Conservation (phyloP, 2,797 vertebrate genomes). For the Pseudopleuronectes americanus region DNA sequence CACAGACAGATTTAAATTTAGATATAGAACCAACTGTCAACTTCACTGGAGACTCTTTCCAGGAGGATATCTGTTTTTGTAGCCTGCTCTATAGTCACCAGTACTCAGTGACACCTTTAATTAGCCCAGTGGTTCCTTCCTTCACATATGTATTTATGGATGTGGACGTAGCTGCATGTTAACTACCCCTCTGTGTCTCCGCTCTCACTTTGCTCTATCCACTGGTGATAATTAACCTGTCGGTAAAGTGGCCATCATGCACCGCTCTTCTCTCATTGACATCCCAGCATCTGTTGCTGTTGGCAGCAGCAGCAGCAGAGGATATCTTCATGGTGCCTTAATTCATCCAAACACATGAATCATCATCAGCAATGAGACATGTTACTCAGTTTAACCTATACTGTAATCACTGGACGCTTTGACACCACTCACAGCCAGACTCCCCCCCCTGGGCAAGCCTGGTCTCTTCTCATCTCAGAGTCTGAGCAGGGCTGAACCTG, state of each 20-base stretch:
- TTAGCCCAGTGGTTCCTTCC: conserved; percentile 18
- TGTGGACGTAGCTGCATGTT: conserved; percentile 12
- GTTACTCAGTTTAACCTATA: conserved; percentile 48
- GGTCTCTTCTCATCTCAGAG: too few species aligned
- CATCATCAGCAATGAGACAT: conserved; percentile 53
- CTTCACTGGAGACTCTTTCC: background rate
- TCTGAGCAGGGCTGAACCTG: background rate
- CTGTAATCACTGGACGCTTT: conserved; percentile 33
- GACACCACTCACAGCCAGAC: too few species aligned
- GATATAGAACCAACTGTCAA: background rate
- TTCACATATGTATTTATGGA: conserved; percentile 29
- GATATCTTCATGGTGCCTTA: conserved; percentile 9
- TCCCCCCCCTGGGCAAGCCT: too few species aligned
- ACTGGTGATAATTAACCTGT: conserved; percentile 72
- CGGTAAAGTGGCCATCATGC: conserved; percentile 31
- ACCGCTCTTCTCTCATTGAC: conserved; percentile 30
- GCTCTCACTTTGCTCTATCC: conserved; percentile 21
- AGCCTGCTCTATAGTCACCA: background rate
- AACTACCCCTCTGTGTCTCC: conserved; percentile 11
- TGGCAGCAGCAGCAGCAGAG: conserved; percentile 37
- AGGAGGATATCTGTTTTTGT: background rate
- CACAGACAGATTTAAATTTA: background rate
- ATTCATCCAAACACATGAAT: conserved; percentile 56
- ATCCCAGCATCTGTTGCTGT: conserved; percentile 59
- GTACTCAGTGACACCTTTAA: conserved; percentile 21